Conservation (phyloP, 2,113 vertebrate genomes). For the Aphyosemion australe region DNA sequence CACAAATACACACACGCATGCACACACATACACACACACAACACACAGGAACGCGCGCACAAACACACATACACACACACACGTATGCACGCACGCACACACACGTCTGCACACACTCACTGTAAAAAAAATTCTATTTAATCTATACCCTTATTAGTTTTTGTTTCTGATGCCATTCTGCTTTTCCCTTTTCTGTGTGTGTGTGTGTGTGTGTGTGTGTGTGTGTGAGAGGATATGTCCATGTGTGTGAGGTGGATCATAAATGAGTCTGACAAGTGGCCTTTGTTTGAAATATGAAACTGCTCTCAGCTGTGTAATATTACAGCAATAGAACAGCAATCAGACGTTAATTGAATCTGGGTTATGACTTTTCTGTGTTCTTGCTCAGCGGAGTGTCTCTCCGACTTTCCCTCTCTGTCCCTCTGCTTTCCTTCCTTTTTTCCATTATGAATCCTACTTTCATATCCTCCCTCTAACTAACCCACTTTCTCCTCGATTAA, state of each 20-base stretch:
- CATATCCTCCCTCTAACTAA: conserved; percentile 28
- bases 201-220: no score
- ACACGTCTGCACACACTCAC: no score
- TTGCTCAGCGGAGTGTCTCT: conserved; percentile 61
- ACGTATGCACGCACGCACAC: no score
- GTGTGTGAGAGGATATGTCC: conserved; percentile 21
- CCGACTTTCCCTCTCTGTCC: conserved; percentile 30
- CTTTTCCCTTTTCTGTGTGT: neutral
- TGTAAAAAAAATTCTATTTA: no score
- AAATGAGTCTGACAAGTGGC: conserved; percentile 65
- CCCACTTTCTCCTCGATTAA: conserved; percentile 20
- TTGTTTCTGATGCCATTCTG: neutral
- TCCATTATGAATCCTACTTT: conserved; percentile 28
- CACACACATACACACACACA: no score
- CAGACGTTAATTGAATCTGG: conserved; percentile 75
- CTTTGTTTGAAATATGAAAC: conserved; percentile 76
- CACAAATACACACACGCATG: no score
- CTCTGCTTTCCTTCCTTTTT: neutral
- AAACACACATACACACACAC: no score
- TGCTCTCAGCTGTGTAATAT: conserved; percentile 72
- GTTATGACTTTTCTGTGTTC: conserved; percentile 75
- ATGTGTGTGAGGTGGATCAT: conserved; percentile 39
- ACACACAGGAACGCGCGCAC: no score
- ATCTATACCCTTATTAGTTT: conserved; percentile 5
- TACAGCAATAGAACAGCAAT: conserved; percentile 74